Base-by-base conservation (phyloP, 35 echinoderm and acorn worm species). In the Diadema setosum region DNA sequence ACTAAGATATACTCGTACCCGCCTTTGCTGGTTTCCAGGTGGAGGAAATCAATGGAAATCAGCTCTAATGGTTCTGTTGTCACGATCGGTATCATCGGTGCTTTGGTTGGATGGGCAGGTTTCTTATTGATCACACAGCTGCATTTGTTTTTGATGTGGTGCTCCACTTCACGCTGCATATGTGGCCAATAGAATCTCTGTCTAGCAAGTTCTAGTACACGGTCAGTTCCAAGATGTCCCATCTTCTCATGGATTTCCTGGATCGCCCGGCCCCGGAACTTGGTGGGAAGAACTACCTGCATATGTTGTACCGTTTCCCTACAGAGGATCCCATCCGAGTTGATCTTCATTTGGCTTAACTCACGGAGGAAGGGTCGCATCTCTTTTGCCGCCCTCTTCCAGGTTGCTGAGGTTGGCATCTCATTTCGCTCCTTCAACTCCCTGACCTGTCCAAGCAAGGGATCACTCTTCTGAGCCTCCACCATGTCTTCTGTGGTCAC, bases 101-200 rank as follows among this genome's bases (percentile, higher is more conserved):
- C 85, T 75, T 39, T 88, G 3, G 39, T 25, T 6, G 39, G 56
- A 5, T 48, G 75, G 2, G 39, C 15, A 82, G 88, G 85, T 88
- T 89, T 84, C 42, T 86, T 85, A 20, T 88, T 46, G 11, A 45
- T 50, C 8, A 92, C 20, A 82, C 94, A 96, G 18, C 27, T 35
- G 33, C 90, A 96, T 26, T 36, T 23, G 1, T 92, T 75, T 6
- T n/a, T 56, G 20, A 90, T 81, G 31, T 85, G 49, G 20, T 85
- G 11, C 27, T 90, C 87, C 3, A 94, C 82, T 21, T 85, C 39
- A 40, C 26, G 56, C 59, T 39, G 35, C 92, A 94, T 94, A 17
- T 82, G 2, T 7, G 92, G 92, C 92, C 92, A 93, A 39, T 88
- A 94, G 36, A 94, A 94, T 48, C 87, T 70, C 20, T 90, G 59